Conservation (phyloP, 2,797 vertebrate genomes). For the Huso huso region DNA sequence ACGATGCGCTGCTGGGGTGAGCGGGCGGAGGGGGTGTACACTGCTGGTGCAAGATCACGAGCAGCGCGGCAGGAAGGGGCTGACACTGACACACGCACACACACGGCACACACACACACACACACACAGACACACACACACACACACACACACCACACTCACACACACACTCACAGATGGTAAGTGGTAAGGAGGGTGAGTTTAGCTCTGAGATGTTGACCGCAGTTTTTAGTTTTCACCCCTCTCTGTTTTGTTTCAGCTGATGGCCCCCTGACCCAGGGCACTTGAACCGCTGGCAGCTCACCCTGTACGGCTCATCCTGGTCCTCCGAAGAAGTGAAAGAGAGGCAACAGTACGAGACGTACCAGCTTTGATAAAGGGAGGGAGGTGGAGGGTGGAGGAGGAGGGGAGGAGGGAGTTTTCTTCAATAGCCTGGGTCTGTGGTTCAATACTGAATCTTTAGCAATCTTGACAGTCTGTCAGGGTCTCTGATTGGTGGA, state of each 20-base stretch:
- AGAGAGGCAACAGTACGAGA: slow-evolving; percentile 66
- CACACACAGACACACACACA: no score
- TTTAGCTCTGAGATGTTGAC: slow-evolving; percentile 5
- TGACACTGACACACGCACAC: no score
- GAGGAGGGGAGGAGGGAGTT: no score
- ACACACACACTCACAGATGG: no score
- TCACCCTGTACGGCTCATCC: slow-evolving; percentile 85
- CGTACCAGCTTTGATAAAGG: no score
- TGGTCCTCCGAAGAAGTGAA: slow-evolving; percentile 71
- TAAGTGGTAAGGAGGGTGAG: slow-evolving; percentile 15
- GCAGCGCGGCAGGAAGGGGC: slow-evolving; percentile 32
- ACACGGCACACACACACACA: no score
- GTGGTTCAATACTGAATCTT: no score
- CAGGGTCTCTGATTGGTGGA: not conserved
- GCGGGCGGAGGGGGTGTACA: slow-evolving; percentile 69
- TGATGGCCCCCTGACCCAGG: slow-evolving; percentile 39
- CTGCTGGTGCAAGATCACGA: slow-evolving; percentile 69
- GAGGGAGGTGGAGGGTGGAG: no score
- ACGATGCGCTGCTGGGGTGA: slow-evolving; percentile 96
- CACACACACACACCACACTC: no score
- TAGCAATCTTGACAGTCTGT: not conserved
- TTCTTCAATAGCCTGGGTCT: no score
- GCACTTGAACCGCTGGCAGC: slow-evolving; percentile 72
- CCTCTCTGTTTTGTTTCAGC: slow-evolving; percentile 40
- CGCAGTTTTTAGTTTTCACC: not conserved